Conservation (phyloP, 1,140 invertebrate species). For the Bicyclus anynana region DNA sequence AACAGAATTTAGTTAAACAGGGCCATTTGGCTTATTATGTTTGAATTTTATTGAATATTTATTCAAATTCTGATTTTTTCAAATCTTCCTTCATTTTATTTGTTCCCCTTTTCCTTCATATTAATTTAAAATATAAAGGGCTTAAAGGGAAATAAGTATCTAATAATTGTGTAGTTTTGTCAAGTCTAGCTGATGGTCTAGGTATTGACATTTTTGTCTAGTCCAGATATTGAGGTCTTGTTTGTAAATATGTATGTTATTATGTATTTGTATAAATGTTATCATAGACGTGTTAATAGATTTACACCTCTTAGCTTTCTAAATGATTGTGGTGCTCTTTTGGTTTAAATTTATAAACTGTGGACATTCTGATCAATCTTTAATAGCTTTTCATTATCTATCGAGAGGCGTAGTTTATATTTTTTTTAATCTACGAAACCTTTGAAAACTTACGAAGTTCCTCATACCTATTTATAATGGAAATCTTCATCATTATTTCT, state of each 20-base stretch:
- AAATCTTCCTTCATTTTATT: slow-evolving; percentile 16
- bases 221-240: background rate
- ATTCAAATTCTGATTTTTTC: no score
- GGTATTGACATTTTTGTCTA: no score
- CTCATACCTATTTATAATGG: no score
- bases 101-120: slow-evolving; percentile 58
- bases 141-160: slow-evolving; percentile 34
- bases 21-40: no score
- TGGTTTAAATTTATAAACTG: slow-evolving; percentile 6
- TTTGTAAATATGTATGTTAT: background rate
- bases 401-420: no score
- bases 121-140: slow-evolving; percentile 54
- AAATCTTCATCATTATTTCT: no score
- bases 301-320: slow-evolving; percentile 16
- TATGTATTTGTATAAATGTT: background rate
- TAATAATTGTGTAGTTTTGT: background rate
- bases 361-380: slow-evolving; percentile 5
- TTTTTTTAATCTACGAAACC: no score
- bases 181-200: background rate
- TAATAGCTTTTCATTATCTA: slow-evolving; percentile 8
- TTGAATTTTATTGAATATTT: no score
- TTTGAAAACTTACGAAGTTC: no score
- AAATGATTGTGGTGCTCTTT: slow-evolving; percentile 27
- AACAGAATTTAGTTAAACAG: no score
- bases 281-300: background rate